phyloP scores from a whole-genome alignment of 2,113 vertebrate species.

The Smithornis capensis region DNA sequence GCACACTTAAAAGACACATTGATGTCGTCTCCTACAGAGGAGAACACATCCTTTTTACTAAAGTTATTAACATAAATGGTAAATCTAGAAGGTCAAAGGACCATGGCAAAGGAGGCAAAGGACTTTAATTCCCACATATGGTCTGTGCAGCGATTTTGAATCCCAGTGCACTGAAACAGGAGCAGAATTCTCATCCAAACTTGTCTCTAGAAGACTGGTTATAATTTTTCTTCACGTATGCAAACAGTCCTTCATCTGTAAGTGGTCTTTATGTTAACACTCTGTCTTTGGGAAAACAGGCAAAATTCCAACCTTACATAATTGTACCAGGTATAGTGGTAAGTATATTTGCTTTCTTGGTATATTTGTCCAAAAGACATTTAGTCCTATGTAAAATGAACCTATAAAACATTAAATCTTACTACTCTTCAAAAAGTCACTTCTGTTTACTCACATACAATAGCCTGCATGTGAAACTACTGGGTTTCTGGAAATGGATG shows the following conservation, averaged over 20 bases:
- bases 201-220: background rate
- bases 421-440: background rate
- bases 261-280: background rate
- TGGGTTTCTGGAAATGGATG: background rate
- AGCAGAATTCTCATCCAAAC: background rate
- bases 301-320: background rate
- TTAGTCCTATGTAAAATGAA: background rate
- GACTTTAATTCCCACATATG: background rate
- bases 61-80: background rate
- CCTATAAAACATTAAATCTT: background rate
- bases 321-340: background rate
- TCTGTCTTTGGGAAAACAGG: background rate
- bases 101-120: background rate
- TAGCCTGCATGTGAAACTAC: background rate
- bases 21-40: background rate
- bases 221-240: background rate
- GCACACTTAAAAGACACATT: background rate
- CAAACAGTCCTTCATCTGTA: background rate
- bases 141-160: background rate
- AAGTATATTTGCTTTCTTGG: background rate
- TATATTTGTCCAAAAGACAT: background rate
- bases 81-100: too few relatives aligned
- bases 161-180: background rate
- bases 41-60: background rate
- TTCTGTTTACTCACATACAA: background rate